Conservation (phyloP, 2,113 vertebrate genomes). For the Oncorhynchus nerka region DNA sequence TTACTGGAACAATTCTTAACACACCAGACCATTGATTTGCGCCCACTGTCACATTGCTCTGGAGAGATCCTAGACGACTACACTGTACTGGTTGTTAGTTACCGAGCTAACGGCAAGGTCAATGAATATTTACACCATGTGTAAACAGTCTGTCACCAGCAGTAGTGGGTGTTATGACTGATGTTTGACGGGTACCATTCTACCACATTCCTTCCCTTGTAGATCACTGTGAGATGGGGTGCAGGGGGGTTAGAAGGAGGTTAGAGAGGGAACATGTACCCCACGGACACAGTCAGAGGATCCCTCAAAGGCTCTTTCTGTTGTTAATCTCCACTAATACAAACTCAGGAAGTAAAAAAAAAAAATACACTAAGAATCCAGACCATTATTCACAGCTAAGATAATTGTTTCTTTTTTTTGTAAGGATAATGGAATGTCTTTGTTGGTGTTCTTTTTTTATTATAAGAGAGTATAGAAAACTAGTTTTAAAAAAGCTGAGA, state of each 20-base stretch:
- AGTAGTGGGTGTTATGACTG: constrained; percentile 35
- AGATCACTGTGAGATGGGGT: constrained; percentile 17
- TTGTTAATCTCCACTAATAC: neutral
- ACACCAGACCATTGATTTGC: neutral
- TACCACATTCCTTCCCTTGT: constrained; percentile 38
- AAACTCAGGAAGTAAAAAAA: neutral
- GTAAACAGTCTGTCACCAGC: constrained; percentile 32
- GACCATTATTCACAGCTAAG: constrained; percentile 5
- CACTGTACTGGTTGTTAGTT: constrained; percentile 32
- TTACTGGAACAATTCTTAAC: neutral
- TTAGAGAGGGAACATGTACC: constrained; percentile 2
- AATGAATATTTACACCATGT: constrained; percentile 39
- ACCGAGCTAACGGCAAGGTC: constrained; percentile 14
- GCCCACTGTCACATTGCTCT: neutral
- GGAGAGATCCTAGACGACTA: neutral
- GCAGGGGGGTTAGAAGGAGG: neutral
- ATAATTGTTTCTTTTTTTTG: constrained; percentile 5
- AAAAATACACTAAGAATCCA: constrained; percentile 1
- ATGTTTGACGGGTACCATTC: neutral
- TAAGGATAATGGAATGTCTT: constrained; percentile 16
- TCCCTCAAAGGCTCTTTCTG: neutral
- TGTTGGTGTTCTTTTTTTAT: neutral
- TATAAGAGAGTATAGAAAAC: constrained; percentile 18
- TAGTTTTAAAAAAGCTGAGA: constrained; percentile 17
- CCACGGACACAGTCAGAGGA: constrained; percentile 4